Conservation (phyloP, 2,888 invertebrate species). For the Diabrotica balteata region DNA sequence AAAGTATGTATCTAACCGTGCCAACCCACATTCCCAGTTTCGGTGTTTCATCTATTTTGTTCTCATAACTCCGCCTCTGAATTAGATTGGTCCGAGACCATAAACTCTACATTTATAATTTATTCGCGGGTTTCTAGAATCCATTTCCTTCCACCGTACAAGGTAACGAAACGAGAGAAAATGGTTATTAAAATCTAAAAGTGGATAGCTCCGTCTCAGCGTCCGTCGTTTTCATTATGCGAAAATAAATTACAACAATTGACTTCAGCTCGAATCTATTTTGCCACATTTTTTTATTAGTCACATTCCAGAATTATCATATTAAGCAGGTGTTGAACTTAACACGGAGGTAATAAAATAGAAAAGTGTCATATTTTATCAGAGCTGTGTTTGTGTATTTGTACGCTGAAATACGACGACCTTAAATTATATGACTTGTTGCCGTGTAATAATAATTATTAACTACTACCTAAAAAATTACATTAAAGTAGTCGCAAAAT, state of each 20-base stretch:
- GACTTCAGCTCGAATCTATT: neutral
- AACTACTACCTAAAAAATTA: too few species aligned
- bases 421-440: neutral
- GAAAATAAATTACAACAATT: neutral
- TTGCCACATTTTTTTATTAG: neutral
- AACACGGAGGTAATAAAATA: too few species aligned
- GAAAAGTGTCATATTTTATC: too few species aligned
- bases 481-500: too few species aligned
- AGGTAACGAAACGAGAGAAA: neutral
- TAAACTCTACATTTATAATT: neutral
- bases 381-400: neutral
- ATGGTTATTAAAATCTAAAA: neutral
- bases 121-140: neutral
- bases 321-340: too few species aligned
- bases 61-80: neutral
- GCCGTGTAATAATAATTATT: too few species aligned
- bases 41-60: neutral
- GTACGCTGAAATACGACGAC: neutral
- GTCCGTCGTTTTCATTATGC: neutral
- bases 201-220: neutral
- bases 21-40: neutral
- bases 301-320: too few species aligned
- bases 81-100: neutral
- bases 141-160: neutral
- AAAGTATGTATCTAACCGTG: too few species aligned